Base-by-base conservation (phyloP, 2,113 vertebrate species). In the Rhynchomys soricoides region DNA sequence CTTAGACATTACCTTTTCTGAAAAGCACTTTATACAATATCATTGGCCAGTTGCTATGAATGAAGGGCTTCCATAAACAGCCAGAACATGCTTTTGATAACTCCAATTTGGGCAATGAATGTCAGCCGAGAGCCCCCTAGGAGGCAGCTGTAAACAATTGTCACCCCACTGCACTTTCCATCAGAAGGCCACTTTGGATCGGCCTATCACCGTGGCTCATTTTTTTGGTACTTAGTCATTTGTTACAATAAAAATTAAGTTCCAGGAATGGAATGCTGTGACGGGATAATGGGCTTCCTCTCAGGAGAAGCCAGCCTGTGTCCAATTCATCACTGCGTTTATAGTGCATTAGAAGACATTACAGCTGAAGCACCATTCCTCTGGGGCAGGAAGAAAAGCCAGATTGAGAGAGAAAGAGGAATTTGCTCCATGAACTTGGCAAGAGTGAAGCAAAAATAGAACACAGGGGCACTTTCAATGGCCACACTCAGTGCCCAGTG, bases 211-310 rank as follows among this genome's bases (percentile, higher is more conserved):
- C 73, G 78, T 55, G 95, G 85, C 97, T 95, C 97, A 95, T 96
- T 97, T 96, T 96, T 96, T 95, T 40, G 89, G 97, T 96, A 91
- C 95, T 98, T 97, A 97, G 96, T 97, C 97, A 97, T 97, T 97
- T 97, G 97, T 98, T 97, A 97, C 97, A 97, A 98, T 97, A 98
- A 98, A 98, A 98, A 97, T 97, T 96, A 97, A 97, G 97, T 97
- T 97, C 96, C 95, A 97, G 94, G 97, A 94, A 96, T 96, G 97
- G 97, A 97, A 96, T 82, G 50, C 90, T 87, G 78, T 96, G 97
- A 97, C 97, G 96, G 97, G 97, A 97, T 98, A 98, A 97, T 97
- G 97, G 97, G 96, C 97, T 97, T 92, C 94, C 95, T 92, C 90
- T 97, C 97, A 86, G 95, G 95, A 96, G 95, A 97, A 97, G 92